Conservation (phyloP, 2,797 vertebrate genomes). For the Synanceia verrucosa region DNA sequence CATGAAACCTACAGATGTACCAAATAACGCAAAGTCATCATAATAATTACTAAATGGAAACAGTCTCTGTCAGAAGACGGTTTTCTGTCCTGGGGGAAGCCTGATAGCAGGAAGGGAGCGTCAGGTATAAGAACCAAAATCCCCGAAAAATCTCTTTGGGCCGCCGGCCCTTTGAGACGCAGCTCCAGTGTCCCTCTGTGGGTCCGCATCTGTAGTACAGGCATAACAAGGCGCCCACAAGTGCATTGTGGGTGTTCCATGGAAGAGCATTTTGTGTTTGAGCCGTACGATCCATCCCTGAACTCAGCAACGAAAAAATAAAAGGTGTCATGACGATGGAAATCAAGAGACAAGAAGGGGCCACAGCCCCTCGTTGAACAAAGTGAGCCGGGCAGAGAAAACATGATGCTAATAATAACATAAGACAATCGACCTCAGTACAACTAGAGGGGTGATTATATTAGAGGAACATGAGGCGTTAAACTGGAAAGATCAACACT, state of each 20-base stretch:
- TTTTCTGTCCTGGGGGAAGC: constrained; percentile 62
- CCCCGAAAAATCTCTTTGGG: constrained; percentile 30
- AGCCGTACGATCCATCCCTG: constrained; percentile 77
- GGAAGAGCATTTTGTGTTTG: constrained; percentile 80
- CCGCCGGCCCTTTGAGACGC: constrained; percentile 36
- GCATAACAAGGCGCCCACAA: constrained; percentile 71
- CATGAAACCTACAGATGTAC: constrained; percentile 58
- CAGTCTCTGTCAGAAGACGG: constrained; percentile 60
- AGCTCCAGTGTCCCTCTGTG: constrained; percentile 54
- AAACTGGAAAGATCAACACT: constrained; percentile 61
- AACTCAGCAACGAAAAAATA: constrained; percentile 76
- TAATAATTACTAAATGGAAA: constrained; percentile 65
- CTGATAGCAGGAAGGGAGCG: constrained; percentile 58
- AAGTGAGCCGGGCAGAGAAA: constrained; percentile 57
- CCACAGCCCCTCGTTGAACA: constrained; percentile 31
- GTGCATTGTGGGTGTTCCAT: constrained; percentile 77
- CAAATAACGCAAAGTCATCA: constrained; percentile 68
- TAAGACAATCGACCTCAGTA: constrained; percentile 73
- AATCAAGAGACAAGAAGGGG: constrained; percentile 35
- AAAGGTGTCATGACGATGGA: constrained; percentile 62
- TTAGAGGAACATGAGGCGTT: constrained; percentile 54
- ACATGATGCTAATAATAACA: constrained; percentile 65
- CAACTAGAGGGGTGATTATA: constrained; percentile 60
- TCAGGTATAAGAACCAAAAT: constrained; percentile 33
- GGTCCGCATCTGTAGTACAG: constrained; percentile 62